Conservation (phyloP, 2,797 vertebrate species). For the Crenichthys baileyi region DNA sequence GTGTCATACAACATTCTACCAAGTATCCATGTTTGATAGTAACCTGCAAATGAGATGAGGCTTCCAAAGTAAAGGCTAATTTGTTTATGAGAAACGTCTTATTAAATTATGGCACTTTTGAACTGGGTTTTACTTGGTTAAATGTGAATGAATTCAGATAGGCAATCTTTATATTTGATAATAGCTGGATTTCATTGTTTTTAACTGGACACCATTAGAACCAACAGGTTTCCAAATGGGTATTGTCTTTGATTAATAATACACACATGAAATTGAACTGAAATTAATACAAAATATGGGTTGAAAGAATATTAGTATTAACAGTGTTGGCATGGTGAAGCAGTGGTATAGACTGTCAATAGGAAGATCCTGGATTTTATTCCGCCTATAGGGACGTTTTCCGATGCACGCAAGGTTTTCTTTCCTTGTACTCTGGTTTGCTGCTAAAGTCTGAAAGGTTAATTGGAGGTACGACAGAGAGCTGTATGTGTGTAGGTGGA, state of each 20-base stretch:
- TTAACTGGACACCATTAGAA: neutral
- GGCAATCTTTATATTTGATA: neutral
- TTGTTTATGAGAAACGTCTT: neutral
- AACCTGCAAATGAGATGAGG: neutral
- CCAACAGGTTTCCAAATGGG: neutral
- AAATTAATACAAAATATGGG: neutral
- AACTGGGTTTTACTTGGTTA: neutral
- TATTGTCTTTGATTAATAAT: neutral
- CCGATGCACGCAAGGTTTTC: no score
- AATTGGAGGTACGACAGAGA: neutral
- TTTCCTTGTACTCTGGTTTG: neutral
- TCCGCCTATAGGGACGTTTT: neutral
- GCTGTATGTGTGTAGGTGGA: neutral
- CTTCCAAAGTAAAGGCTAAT: neutral
- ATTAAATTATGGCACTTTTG: neutral
- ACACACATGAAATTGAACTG: neutral
- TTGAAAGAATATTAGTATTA: neutral
- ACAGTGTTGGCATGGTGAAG: neutral
- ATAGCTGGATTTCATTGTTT: neutral
- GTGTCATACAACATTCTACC: constrained; percentile 38
- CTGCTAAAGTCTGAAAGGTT: neutral
- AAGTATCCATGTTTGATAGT: neutral
- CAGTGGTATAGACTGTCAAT: neutral
- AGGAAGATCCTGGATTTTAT: neutral
- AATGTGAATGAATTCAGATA: neutral